These are phyloP conservation scores for Microtus oregoni DNA, from an alignment of 2,113 vertebrate species.

Conservation along the genomic window DNA sequence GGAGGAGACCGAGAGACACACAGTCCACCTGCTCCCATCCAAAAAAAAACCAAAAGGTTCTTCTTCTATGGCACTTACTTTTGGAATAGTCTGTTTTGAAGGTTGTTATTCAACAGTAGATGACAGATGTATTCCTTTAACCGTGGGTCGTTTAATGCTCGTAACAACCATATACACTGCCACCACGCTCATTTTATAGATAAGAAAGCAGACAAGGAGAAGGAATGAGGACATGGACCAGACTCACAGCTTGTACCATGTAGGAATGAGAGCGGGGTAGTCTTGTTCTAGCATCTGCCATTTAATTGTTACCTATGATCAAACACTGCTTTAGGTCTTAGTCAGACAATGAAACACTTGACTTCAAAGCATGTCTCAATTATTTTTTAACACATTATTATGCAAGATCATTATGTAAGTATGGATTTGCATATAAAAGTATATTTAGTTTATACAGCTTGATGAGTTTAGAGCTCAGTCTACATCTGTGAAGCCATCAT, in stretches of 20 bases:
- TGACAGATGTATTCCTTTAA: conserved; percentile 16
- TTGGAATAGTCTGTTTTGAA: conserved; percentile 31
- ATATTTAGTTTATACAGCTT: neutral
- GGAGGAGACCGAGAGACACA: neutral
- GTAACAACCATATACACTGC: neutral
- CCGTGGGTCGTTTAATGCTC: neutral
- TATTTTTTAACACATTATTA: conserved; percentile 32
- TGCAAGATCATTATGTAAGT: neutral
- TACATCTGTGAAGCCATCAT: neutral
- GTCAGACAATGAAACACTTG: neutral
- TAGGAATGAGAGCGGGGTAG: neutral
- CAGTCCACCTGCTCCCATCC: neutral
- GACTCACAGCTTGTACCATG: neutral
- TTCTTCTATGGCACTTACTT: conserved; percentile 35
- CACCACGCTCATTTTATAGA: conserved; percentile 35
- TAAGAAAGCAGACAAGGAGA: conserved; percentile 32
- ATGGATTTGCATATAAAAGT: conserved; percentile 20
- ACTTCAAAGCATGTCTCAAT: conserved; percentile 33
- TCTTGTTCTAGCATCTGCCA: neutral
- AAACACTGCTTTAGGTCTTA: conserved; percentile 53
- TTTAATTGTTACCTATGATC: neutral
- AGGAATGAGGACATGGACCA: neutral
- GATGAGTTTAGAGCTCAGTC: neutral
- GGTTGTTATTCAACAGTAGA: neutral
- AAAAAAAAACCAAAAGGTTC: conserved; percentile 18